These are phyloP conservation scores for Poicephalus gulielmi DNA, from an alignment of 2,113 vertebrate genomes.

Conservation along the genomic window DNA sequence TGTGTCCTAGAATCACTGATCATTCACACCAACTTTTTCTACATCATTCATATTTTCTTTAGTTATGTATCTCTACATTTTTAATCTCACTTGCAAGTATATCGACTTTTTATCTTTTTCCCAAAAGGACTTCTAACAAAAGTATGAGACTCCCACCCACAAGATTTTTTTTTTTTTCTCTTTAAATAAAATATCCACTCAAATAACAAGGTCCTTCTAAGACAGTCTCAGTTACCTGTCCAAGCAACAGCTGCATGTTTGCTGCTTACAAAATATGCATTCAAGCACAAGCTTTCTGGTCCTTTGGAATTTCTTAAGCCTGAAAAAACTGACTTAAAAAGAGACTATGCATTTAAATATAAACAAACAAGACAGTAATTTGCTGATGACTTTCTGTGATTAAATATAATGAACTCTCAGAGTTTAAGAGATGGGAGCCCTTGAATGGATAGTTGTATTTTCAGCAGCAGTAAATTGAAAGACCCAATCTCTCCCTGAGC, in stretches of 20 bases:
- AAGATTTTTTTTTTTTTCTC: not conserved
- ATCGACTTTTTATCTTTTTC: not conserved
- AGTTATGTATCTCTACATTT: not conserved
- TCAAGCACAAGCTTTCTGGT: not conserved
- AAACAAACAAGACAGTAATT: not conserved
- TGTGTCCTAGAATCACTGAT: not conserved
- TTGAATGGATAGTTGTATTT: not conserved
- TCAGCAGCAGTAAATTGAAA: not conserved
- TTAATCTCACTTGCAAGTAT: not conserved
- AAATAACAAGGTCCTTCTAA: not conserved
- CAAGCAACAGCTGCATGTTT: not conserved
- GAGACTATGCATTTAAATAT: not conserved
- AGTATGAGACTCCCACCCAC: rapidly evolving
- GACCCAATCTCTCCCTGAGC: not conserved
- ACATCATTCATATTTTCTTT: not conserved
- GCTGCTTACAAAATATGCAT: not conserved
- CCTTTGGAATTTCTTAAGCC: not conserved
- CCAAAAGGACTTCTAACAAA: too few relatives aligned
- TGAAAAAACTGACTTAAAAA: not conserved
- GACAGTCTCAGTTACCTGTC: not conserved
- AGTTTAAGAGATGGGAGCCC: not conserved
- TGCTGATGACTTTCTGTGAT: not conserved
- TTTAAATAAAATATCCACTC: not conserved
- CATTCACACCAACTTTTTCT: not conserved
- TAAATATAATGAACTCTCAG: not conserved